Evolutionary conservation across 2,797 vertebrate genomes (phyloP).

Genomic region (Choloepus didactylus): DNA sequence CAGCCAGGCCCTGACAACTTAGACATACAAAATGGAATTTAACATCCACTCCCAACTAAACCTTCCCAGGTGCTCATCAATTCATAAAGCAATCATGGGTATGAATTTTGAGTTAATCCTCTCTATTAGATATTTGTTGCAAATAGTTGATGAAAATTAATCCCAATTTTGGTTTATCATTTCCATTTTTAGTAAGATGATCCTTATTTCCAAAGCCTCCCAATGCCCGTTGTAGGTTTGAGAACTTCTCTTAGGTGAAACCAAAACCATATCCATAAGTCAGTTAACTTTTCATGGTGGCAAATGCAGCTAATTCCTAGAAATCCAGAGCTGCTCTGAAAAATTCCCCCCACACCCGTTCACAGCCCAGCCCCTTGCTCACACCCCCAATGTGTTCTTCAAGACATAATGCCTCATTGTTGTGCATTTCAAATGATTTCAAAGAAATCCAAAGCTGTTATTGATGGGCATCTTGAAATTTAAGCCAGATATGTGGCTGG

Average conservation of each 20-base stretch:
- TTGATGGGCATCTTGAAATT: background rate
- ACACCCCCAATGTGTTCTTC: background rate
- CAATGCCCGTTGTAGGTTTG: background rate
- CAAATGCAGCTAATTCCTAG: background rate
- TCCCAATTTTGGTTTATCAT: background rate
- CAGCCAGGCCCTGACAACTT: background rate
- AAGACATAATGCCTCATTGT: background rate
- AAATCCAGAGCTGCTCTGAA: background rate
- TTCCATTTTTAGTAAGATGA: background rate
- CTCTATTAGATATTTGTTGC: background rate
- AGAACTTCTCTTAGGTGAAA: conserved; percentile 19
- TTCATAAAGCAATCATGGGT: background rate
- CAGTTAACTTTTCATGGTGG: background rate
- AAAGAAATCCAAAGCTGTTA: background rate
- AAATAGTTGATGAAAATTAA: conserved; percentile 27
- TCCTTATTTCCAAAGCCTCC: background rate
- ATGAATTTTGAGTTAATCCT: background rate
- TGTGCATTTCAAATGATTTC: background rate
- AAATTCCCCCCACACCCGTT: no score
- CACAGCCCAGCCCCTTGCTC: rapidly evolving
- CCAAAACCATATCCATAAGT: background rate
- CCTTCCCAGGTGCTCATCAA: background rate
- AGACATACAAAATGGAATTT: no score
- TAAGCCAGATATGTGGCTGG: background rate
- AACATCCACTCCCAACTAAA: background rate